Percentiles rank a stretch among this genome's conserved stretches.
phyloP scores from a whole-genome alignment of 92 coral and sea anemone genomes.

The Actinostola sp. region DNA sequence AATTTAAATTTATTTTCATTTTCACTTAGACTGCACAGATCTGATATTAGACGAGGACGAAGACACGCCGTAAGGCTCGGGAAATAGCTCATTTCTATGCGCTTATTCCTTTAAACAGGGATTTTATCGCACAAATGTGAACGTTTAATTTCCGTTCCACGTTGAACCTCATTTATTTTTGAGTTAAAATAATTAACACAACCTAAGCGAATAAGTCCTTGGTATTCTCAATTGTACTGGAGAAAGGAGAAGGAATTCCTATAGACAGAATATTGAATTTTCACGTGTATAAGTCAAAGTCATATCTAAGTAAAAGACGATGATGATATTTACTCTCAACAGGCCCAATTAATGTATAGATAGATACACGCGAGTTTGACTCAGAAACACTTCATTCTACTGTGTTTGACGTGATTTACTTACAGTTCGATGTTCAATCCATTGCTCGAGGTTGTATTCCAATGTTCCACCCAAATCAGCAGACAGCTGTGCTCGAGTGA shows the following conservation, averaged over 20 bases:
- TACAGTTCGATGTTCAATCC: conserved; percentile 96
- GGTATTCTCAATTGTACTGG: too few relatives aligned
- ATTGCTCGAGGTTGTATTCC: conserved; percentile 76
- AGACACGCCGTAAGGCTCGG: neutral
- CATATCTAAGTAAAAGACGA: too few relatives aligned
- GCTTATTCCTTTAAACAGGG: neutral
- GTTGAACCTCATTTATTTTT: neutral
- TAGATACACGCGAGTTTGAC: too few relatives aligned
- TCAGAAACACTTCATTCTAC: too few relatives aligned
- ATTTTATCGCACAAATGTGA: neutral
- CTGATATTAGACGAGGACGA: neutral
- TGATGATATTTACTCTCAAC: too few relatives aligned
- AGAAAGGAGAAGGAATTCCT: too few relatives aligned
- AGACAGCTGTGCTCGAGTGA: conserved; percentile 74
- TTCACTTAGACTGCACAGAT: neutral
- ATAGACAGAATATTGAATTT: too few relatives aligned
- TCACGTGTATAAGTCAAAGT: too few relatives aligned
- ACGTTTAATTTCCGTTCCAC: neutral
- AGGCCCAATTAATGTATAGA: too few relatives aligned
- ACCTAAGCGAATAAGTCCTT: too few relatives aligned
- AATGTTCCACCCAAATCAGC: conserved; percentile 85
- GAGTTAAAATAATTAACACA: too few relatives aligned
- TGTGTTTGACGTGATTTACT: conserved; percentile 31
- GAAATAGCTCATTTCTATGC: too few relatives aligned
- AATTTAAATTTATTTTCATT: neutral